Evolutionary conservation across 1,140 invertebrate genomes (phyloP), one percentile per base, ranked within the genome.

Genomic region (Aphelenchoides fujianensis): DNA sequence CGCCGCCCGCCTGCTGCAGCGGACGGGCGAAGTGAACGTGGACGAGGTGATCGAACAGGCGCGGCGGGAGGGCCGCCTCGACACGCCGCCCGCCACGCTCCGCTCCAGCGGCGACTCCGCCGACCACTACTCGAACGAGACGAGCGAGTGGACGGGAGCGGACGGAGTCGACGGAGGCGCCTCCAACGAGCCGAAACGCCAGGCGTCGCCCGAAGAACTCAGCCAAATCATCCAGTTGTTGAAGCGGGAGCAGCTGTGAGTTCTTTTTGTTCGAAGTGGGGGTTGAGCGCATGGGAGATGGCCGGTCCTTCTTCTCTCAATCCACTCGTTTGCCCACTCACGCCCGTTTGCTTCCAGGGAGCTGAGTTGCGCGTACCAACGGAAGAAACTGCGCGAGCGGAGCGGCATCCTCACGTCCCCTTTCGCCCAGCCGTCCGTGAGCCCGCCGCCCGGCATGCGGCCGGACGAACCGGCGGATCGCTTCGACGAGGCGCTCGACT

Each of bases 11-110:
- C 28, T 59, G 19, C 5, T 59, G 5, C 55, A 59, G 34, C 5
- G 19, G 7, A 59, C 28, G 28, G 55, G 5, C 55, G 55, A 59
- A 19, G 23, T 59, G 12, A 23, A 59, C 19, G 23, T 59, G 28
- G 55, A 59, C 19, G 55, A 59, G 34, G 5, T 59, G 5, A 59
- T 59, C 19, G 41, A 48, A 16, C 41, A 48, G 41, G 41, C 41
- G 23, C 41, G 41, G 12, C 55, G 55, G 5, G 55, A 59, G 7
- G 55, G 19, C 34, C 55, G 55, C 5, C 5, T 48, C 12, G 5
- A 5, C 27, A 7, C 19, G 5, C 28, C 55, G 5, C 5, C 55
- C 5, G 7, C 55, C 5, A 19, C 5, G 5, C 34, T 32, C 5
- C 28, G 27, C 23, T 59, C 55, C 28, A n/a, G 23, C 7, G 55